A percentile compares a stretch with the other conserved stretches of the same genome.
These are phyloP conservation scores for Ceyx melanurus DNA, from an alignment of 2,113 vertebrate genomes.

Conservation along the genomic window DNA sequence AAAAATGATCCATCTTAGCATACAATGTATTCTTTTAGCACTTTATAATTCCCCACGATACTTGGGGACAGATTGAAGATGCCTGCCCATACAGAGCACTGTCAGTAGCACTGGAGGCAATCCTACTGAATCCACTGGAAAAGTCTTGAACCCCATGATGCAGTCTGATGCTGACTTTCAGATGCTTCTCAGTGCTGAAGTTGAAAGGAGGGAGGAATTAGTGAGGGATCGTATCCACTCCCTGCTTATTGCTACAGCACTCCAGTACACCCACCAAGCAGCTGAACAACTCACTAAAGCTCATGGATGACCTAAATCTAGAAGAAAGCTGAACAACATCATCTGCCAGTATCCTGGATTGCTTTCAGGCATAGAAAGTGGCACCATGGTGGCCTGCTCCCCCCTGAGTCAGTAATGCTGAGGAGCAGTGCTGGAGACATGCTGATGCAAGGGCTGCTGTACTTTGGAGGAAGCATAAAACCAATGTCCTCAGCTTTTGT, in stretches of 20 bases:
- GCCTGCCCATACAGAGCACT: background rate
- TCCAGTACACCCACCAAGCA: background rate
- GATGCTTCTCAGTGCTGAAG: background rate
- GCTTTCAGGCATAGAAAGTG: background rate
- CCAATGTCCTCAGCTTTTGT: background rate
- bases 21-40: background rate
- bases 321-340: background rate
- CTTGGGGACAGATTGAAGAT: background rate
- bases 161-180: background rate
- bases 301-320: background rate
- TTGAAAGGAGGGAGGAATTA: background rate
- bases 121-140: background rate
- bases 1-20: background rate
- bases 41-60: background rate
- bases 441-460: background rate
- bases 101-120: background rate
- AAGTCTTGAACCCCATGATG: background rate
- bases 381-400: background rate
- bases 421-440: background rate
- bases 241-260: background rate
- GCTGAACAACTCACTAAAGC: background rate
- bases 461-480: slow-evolving; percentile 41
- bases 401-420: background rate
- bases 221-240: background rate
- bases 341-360: background rate